Evolutionary conservation across 2,888 invertebrate species (phyloP).

Genomic region (Oscheius sp.): DNA sequence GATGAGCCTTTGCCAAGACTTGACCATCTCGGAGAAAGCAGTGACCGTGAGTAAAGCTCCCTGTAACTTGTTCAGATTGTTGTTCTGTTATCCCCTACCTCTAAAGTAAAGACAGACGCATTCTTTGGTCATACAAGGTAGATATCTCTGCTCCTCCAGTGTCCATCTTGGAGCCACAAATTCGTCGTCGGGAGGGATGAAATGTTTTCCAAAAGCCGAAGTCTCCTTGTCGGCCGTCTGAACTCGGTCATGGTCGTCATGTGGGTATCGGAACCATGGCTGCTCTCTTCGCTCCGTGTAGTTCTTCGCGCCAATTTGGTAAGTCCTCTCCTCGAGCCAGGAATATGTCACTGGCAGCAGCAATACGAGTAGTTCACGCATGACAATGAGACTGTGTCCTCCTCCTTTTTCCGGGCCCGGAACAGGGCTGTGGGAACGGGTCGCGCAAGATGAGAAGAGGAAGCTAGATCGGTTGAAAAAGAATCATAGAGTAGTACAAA

Average conservation of each 20-base stretch:
- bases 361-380: background rate
- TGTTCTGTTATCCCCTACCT: constrained; percentile 27
- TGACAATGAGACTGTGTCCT: background rate
- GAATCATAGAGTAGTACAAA: background rate
- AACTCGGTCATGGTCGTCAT: constrained; percentile 50
- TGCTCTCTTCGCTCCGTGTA: constrained; percentile 55
- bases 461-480: background rate
- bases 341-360: background rate
- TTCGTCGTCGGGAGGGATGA: constrained; percentile 56
- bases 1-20: constrained; percentile 43
- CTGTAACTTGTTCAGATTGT: constrained; percentile 10
- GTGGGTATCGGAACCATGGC: constrained; percentile 60
- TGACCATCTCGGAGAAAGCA: constrained; percentile 11
- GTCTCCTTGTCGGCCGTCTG: constrained; percentile 41
- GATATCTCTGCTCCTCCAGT: constrained; percentile 46
- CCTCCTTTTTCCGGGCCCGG: background rate
- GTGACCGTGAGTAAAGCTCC: constrained; percentile 23
- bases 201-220: constrained; percentile 59
- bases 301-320: constrained; percentile 43
- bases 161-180: constrained; percentile 51
- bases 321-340: constrained; percentile 1
- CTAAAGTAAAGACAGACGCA: constrained; percentile 62
- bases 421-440: constrained; percentile 1
- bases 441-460: background rate
- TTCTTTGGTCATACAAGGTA: constrained; percentile 60